Percentiles rank a stretch among this genome's conserved stretches.
Conservation (phyloP, 2,888 invertebrate genomes). For the Coleophora flavipennella region DNA sequence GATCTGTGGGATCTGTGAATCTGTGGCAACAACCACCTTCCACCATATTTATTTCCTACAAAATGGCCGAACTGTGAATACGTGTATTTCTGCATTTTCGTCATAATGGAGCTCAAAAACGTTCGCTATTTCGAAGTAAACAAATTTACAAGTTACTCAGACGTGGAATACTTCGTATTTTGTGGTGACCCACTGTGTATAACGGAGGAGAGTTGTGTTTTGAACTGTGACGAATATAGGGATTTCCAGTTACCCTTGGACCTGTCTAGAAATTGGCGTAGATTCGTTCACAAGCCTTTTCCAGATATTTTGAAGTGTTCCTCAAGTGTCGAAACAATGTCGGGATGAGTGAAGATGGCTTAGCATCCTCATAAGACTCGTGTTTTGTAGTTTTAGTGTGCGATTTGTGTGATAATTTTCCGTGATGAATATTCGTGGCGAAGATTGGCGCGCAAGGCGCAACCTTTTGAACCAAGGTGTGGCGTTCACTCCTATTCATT, state of each 20-base stretch:
- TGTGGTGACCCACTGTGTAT: slow-evolving; percentile 38
- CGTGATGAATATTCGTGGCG: slow-evolving; percentile 42
- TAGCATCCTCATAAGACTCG: slow-evolving; percentile 29
- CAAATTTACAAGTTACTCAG: slow-evolving; percentile 37
- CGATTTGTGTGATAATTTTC: slow-evolving; percentile 16
- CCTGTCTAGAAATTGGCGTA: slow-evolving; percentile 33
- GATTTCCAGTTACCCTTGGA: slow-evolving; percentile 29
- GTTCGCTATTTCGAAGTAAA: slow-evolving; percentile 38
- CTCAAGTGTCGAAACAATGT: slow-evolving; percentile 26
- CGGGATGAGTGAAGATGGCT: slow-evolving; percentile 38
- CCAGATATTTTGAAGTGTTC: slow-evolving; percentile 36
- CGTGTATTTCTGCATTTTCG: slow-evolving; percentile 49
- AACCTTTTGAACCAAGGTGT: slow-evolving; percentile 19
- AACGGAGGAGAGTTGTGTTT: slow-evolving; percentile 7
- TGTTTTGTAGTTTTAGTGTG: slow-evolving; percentile 29
- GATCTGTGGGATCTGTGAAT: too few species aligned
- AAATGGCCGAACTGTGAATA: slow-evolving; percentile 70
- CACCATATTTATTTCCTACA: slow-evolving; percentile 31
- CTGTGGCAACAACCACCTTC: too few species aligned
- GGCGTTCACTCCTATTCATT: slow-evolving; percentile 32
- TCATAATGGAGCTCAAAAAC: slow-evolving; percentile 61
- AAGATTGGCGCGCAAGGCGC: slow-evolving; percentile 43
- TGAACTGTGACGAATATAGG: slow-evolving; percentile 11
- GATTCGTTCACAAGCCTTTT: slow-evolving; percentile 41
- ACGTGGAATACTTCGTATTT: slow-evolving; percentile 29